Conservation (phyloP, 2,888 invertebrate species). For the Hyposoter dolosus region DNA sequence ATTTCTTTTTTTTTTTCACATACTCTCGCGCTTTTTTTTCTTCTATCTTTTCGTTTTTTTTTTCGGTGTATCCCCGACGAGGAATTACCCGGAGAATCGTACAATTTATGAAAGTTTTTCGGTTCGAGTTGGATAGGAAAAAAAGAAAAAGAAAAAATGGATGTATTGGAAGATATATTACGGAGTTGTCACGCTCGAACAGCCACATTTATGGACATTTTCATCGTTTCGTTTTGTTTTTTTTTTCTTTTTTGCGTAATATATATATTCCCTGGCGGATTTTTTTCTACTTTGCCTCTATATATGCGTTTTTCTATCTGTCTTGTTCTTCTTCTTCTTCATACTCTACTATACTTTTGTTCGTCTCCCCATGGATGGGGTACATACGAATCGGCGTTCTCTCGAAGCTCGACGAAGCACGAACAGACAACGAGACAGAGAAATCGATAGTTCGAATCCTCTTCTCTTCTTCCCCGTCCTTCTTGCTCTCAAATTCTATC, state of each 20-base stretch:
- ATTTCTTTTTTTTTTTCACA: background rate
- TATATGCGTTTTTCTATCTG: background rate
- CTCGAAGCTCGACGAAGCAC: conserved; percentile 66
- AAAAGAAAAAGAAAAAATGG: background rate
- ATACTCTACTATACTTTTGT: conserved; percentile 12
- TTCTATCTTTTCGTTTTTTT: background rate
- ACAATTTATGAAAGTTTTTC: conserved; percentile 49
- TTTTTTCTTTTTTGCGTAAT: background rate
- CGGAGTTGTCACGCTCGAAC: conserved; percentile 38
- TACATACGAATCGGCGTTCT: conserved; percentile 31
- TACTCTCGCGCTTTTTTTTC: background rate
- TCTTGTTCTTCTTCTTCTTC: background rate
- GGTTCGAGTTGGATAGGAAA: conserved; percentile 29
- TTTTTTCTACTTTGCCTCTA: background rate
- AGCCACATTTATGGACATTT: conserved; percentile 51
- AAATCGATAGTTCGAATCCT: conserved; percentile 70
- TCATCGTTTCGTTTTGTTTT: conserved; percentile 45
- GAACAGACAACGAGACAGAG: conserved; percentile 67
- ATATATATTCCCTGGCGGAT: background rate
- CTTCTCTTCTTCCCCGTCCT: conserved; percentile 48
- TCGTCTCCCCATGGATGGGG: conserved; percentile 24
- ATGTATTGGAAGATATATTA: conserved; percentile 18
- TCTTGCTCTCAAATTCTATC: conserved; percentile 67
- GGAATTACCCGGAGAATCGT: conserved; percentile 32
- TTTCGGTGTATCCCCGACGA: background rate